Percentiles rank a stretch among this genome's conserved stretches.
These are phyloP conservation scores for Trissoscelio sp. DNA, from an alignment of 2,888 invertebrate genomes.

Conservation along the genomic window DNA sequence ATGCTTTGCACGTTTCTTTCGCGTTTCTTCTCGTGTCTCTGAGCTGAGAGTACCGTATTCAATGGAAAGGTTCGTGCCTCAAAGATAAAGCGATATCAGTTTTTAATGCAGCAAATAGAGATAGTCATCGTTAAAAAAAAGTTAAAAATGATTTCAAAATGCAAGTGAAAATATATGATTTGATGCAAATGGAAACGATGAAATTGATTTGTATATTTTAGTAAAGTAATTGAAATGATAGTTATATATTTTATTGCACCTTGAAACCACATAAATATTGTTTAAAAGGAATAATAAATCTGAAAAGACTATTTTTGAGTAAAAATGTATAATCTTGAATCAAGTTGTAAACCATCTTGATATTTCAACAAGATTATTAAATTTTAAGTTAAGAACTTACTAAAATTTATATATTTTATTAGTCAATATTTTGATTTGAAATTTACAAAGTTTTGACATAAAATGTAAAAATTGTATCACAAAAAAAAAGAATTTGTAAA, in stretches of 20 bases:
- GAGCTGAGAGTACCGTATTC: constrained; percentile 19
- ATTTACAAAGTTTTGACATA: too few relatives aligned
- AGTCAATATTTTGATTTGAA: too few relatives aligned
- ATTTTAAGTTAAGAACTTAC: too few relatives aligned
- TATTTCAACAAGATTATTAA: too few relatives aligned
- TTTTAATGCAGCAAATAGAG: constrained; percentile 11
- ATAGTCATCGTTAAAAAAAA: background rate
- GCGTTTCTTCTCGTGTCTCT: constrained; percentile 6
- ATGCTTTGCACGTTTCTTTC: constrained; percentile 41
- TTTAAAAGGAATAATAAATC: background rate
- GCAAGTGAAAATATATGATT: constrained; percentile 6
- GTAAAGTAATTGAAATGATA: background rate
- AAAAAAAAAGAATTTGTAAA: too few relatives aligned
- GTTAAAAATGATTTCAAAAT: constrained; percentile 1
- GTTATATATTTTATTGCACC: background rate
- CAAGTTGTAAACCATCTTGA: too few relatives aligned
- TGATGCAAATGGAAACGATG: background rate
- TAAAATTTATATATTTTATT: too few relatives aligned
- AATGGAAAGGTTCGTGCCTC: constrained; percentile 22
- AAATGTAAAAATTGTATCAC: too few relatives aligned
- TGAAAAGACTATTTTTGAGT: too few relatives aligned
- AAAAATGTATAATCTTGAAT: too few relatives aligned
- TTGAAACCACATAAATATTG: background rate
- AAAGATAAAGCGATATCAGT: constrained; percentile 28
- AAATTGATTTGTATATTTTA: background rate